Conservation (phyloP, 53 echinoderm and acorn worm species). For the Echinometra lucunter region DNA sequence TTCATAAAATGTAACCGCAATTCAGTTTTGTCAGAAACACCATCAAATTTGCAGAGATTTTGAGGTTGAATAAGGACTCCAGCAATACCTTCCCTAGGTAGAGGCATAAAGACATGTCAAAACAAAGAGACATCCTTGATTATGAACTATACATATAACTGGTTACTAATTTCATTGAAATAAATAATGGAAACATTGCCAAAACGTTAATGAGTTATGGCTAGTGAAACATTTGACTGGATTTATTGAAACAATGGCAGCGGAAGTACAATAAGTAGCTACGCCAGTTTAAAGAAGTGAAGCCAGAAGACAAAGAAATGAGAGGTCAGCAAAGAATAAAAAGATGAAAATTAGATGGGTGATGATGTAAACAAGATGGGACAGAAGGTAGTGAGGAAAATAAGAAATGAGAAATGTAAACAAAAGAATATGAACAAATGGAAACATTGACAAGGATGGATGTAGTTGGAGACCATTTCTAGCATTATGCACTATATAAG, state of each 20-base stretch:
- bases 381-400: background rate
- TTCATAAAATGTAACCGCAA: background rate
- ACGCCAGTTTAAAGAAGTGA: background rate
- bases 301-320: background rate
- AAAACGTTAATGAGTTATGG: background rate
- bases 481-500: too few relatives aligned
- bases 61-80: background rate
- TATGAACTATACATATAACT: background rate
- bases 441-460: background rate
- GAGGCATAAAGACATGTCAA: too few relatives aligned
- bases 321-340: background rate
- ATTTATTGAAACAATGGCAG: background rate
- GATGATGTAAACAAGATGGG: background rate
- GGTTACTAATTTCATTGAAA: background rate
- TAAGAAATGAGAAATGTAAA: background rate
- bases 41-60: background rate
- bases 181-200: background rate
- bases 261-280: conserved; percentile 31
- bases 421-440: background rate
- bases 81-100: too few relatives aligned
- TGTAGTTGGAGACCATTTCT: background rate
- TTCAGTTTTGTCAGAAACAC: background rate
- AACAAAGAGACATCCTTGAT: too few relatives aligned
- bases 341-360: background rate
- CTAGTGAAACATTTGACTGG: background rate